These are phyloP conservation scores for Xestia rhomboidea DNA, from an alignment of 2,888 invertebrate species.

Conservation along the genomic window DNA sequence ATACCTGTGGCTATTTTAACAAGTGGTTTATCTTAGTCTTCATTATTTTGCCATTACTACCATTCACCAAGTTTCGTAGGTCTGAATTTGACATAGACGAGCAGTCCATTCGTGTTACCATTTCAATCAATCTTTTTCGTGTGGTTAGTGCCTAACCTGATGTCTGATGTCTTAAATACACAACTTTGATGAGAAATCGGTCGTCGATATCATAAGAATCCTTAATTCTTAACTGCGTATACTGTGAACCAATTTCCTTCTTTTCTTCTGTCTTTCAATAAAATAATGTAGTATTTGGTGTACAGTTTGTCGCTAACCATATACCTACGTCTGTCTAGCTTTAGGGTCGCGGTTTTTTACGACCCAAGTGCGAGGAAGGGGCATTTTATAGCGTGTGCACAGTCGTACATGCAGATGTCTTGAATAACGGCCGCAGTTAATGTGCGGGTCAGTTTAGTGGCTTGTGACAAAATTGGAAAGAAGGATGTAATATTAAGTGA, in stretches of 20 bases:
- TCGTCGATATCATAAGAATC: background rate
- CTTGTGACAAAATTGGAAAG: conserved; percentile 15
- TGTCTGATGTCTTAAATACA: too few relatives aligned
- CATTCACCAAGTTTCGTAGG: background rate
- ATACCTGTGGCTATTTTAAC: background rate
- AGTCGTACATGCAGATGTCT: conserved; percentile 47
- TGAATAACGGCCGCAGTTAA: conserved; percentile 30
- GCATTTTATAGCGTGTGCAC: conserved; percentile 34
- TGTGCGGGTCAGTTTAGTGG: conserved; percentile 27
- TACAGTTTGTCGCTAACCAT: background rate
- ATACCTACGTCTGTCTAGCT: background rate
- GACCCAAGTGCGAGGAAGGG: conserved; percentile 3
- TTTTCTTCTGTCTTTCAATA: background rate
- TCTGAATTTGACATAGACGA: background rate
- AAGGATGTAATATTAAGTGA: conserved; percentile 7
- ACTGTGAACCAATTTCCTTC: background rate
- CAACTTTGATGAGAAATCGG: too few relatives aligned
- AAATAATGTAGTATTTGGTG: background rate
- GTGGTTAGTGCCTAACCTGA: too few relatives aligned
- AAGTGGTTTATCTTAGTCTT: background rate
- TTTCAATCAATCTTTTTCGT: too few relatives aligned
- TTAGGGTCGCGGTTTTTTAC: conserved; percentile 37
- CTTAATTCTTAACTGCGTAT: too few relatives aligned
- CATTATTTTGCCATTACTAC: background rate
- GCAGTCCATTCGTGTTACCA: background rate